These are phyloP conservation scores for Drosophila borealis DNA, from an alignment of 2,888 invertebrate genomes.

Conservation along the genomic window DNA sequence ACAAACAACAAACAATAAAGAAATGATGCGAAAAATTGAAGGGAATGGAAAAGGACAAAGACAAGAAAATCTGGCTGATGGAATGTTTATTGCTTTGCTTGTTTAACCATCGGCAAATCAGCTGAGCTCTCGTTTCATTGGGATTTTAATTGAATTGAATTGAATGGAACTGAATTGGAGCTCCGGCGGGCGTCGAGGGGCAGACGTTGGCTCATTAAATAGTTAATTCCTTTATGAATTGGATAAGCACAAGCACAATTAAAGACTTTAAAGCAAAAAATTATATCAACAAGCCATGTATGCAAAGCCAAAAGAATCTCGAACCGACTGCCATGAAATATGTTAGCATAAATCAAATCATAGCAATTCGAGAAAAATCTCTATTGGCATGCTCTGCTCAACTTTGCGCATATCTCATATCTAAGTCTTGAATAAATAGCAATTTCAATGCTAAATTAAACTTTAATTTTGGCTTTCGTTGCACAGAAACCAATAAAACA, in stretches of 20 bases:
- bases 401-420: no score
- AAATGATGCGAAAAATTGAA: not conserved
- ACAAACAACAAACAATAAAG: conserved; percentile 6
- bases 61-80: conserved; percentile 25
- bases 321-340: not conserved
- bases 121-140: conserved; percentile 28
- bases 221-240: not conserved
- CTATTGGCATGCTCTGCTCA: no score
- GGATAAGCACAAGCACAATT: not conserved
- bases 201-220: not conserved
- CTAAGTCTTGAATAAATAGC: no score
- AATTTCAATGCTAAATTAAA: no score
- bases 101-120: conserved; percentile 27
- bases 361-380: no score
- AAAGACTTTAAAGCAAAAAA: not conserved
- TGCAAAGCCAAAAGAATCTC: not conserved
- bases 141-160: conserved; percentile 28
- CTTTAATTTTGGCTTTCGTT: no score
- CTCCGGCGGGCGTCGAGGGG: not conserved
- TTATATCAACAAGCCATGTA: not conserved
- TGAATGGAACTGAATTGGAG: conserved; percentile 24
- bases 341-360: no score
- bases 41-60: conserved; percentile 12
- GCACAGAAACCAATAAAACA: no score
- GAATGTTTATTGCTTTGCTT: conserved; percentile 42